A percentile compares a stretch with the other conserved stretches of the same genome.
These are phyloP conservation scores for Corynorhinus townsendii DNA, from an alignment of 2,113 vertebrate species.

Conservation along the genomic window DNA sequence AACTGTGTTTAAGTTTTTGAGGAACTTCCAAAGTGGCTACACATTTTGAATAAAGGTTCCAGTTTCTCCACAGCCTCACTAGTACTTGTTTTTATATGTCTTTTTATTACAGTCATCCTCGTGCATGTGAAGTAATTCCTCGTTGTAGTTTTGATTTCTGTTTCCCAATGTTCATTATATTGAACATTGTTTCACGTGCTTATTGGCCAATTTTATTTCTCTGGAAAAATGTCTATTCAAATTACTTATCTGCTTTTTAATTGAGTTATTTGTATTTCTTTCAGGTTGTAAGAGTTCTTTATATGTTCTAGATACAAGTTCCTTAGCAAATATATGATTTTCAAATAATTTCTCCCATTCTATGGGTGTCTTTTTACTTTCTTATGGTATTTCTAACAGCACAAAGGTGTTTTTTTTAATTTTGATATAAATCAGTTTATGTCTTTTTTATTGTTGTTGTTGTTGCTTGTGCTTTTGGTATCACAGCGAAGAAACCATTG, in stretches of 20 bases:
- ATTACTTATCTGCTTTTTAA: not conserved
- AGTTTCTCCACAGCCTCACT: not conserved
- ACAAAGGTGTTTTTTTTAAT: not conserved
- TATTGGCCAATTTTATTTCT: not conserved
- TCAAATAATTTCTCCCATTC: not conserved
- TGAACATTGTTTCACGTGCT: not conserved
- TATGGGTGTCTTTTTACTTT: not conserved
- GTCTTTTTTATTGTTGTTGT: not conserved
- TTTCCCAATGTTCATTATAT: not conserved
- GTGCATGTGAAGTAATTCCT: not conserved
- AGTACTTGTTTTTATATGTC: not conserved
- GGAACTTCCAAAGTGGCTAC: not conserved
- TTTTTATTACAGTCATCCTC: not conserved
- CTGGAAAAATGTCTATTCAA: not conserved
- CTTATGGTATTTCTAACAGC: not conserved
- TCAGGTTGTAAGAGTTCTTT: not conserved
- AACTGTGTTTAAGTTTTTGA: not conserved
- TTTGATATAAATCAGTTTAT: not conserved
- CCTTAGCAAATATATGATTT: not conserved
- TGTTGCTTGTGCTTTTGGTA: not conserved
- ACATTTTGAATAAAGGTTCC: not conserved
- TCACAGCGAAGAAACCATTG: not conserved
- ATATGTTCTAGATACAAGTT: not conserved
- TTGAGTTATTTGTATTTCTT: not conserved
- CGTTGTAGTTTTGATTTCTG: slow-evolving; percentile 11